These are phyloP conservation scores for Nomada lathburiana DNA, from an alignment of 2,888 invertebrate genomes.

Conservation along the genomic window DNA sequence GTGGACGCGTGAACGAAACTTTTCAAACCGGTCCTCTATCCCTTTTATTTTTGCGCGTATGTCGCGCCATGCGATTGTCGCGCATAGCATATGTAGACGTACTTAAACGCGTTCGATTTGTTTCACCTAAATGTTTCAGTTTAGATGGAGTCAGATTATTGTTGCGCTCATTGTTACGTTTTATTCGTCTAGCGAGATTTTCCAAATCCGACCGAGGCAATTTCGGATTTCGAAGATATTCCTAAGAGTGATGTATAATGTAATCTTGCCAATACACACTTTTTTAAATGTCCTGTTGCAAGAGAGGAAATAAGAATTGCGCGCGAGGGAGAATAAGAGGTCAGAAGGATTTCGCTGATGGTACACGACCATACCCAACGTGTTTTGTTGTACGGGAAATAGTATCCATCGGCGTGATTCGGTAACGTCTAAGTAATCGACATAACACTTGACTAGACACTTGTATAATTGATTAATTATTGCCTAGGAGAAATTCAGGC, in stretches of 20 bases:
- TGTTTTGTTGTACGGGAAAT: background rate
- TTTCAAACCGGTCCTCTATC: conserved; percentile 18
- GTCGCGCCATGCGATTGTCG: background rate
- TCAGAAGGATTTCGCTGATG: background rate
- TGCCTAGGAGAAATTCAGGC: conserved; percentile 37
- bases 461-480: conserved; percentile 60
- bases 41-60: conserved; percentile 18
- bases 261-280: conserved; percentile 78
- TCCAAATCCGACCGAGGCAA: conserved; percentile 72
- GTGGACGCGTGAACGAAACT: conserved; percentile 6
- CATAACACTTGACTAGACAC: conserved; percentile 55
- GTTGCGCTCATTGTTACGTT: conserved; percentile 63
- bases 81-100: conserved; percentile 17
- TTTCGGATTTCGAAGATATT: conserved; percentile 74
- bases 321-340: conserved; percentile 2
- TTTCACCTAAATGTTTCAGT: conserved; percentile 83
- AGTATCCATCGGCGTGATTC: conserved; percentile 7
- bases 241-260: conserved; percentile 66
- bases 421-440: conserved; percentile 42
- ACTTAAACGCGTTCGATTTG: conserved; percentile 76
- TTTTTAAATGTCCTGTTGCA: conserved; percentile 43
- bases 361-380: background rate
- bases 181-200: conserved; percentile 73
- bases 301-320: conserved; percentile 9
- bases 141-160: conserved; percentile 83